These are phyloP conservation scores for Onychomys leucogaster DNA, from an alignment of 2,797 vertebrate genomes.

Conservation along the genomic window DNA sequence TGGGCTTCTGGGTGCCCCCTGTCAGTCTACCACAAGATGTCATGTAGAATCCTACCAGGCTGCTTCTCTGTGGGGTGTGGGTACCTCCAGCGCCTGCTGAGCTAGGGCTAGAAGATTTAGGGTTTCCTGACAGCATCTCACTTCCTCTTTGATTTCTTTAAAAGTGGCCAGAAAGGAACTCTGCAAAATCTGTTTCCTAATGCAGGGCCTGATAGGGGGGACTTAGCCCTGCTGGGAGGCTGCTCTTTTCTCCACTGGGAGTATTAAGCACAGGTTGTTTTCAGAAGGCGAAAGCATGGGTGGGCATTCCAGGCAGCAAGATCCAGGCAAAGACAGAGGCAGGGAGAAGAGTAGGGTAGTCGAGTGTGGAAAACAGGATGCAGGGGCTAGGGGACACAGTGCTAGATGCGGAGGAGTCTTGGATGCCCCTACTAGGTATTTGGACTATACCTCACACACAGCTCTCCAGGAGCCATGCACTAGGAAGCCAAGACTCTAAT, in stretches of 20 bases:
- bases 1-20: background rate
- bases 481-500: background rate
- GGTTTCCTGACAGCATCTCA: background rate
- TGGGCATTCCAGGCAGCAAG: background rate
- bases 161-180: slow-evolving; percentile 1
- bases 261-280: background rate
- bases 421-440: background rate
- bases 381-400: background rate
- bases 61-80: background rate
- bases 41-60: background rate
- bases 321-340: background rate
- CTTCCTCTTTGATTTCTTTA: slow-evolving; percentile 26
- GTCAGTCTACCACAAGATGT: background rate
- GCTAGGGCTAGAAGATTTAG: background rate
- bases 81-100: background rate
- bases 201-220: background rate
- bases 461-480: background rate
- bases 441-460: background rate
- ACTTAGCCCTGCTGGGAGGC: background rate
- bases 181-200: background rate
- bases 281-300: background rate
- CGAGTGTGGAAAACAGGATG: background rate
- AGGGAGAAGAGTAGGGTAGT: background rate
- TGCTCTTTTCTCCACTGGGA: background rate
- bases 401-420: background rate